Evolutionary conservation across 2,797 vertebrate species (phyloP).

Genomic region (Onychomys leucogaster): DNA sequence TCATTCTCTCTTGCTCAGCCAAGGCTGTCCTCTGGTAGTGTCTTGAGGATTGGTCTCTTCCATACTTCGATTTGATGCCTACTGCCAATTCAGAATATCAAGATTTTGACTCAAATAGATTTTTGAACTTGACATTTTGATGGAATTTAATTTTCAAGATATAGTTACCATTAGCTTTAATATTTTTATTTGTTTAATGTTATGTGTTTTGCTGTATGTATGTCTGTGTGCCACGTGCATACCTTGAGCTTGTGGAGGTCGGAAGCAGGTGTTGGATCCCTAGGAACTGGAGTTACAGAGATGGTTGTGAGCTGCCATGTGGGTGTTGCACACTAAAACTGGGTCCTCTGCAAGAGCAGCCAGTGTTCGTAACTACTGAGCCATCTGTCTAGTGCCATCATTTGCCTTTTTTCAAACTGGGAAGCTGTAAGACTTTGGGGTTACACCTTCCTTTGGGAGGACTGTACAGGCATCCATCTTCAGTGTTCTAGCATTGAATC

Average conservation of each 20-base stretch:
- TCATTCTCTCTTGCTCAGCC: too few species aligned
- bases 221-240: background rate
- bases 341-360: background rate
- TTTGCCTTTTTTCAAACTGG: background rate
- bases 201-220: background rate
- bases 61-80: background rate
- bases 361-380: background rate
- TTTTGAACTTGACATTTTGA: background rate
- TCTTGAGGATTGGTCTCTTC: background rate
- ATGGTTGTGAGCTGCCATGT: background rate
- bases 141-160: background rate
- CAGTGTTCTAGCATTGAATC: accelerated
- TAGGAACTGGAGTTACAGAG: background rate
- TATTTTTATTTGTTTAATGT: too few species aligned
- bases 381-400: background rate
- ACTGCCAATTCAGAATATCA: background rate
- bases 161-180: background rate
- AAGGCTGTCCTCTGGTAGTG: background rate
- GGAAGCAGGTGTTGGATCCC: background rate
- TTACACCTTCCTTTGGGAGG: accelerated
- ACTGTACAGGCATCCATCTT: background rate
- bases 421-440: background rate
- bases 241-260: background rate
- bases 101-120: background rate
- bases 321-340: background rate